Evolutionary conservation across 1,140 invertebrate species (phyloP).

Genomic region (Pseudomyrmex sp.): DNA sequence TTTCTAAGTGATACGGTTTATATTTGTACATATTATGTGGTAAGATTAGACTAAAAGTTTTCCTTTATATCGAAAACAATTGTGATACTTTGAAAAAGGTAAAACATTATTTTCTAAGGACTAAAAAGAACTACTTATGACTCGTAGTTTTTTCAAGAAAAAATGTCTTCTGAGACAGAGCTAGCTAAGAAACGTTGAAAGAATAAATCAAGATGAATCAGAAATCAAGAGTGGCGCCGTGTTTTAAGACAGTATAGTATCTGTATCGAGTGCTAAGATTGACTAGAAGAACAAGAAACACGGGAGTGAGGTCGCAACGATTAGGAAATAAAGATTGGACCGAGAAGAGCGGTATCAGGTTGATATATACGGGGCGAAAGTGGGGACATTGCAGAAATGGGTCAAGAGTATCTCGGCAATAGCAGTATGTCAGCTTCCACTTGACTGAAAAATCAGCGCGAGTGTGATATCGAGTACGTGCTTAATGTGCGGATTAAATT

Average conservation of each 20-base stretch:
- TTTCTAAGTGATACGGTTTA: background rate
- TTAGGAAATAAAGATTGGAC: slow-evolving; percentile 59
- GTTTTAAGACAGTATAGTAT: slow-evolving; percentile 5
- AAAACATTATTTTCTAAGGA: background rate
- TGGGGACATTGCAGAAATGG: slow-evolving; percentile 69
- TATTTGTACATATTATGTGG: background rate
- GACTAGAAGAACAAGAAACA: slow-evolving; percentile 6
- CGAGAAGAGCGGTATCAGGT: slow-evolving; percentile 58
- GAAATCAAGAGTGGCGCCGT: too few relatives aligned
- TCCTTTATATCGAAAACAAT: background rate
- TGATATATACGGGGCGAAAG: slow-evolving; percentile 64
- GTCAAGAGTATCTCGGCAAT: slow-evolving; percentile 68
- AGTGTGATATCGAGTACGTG: background rate
- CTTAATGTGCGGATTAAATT: slow-evolving; percentile 9
- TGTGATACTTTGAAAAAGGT: slow-evolving; percentile 15
- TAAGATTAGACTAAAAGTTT: background rate
- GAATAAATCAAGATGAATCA: slow-evolving; percentile 45
- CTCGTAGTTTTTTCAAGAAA: slow-evolving; percentile 15
- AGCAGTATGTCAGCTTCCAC: slow-evolving; percentile 60
- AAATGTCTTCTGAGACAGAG: slow-evolving; percentile 18
- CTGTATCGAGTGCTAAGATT: slow-evolving; percentile 2
- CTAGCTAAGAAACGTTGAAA: slow-evolving; percentile 4
- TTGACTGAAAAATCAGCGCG: slow-evolving; percentile 18
- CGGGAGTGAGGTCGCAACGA: slow-evolving; percentile 26
- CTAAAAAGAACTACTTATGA: background rate